Conservation (phyloP, 2,797 vertebrate genomes). For the Coranthus polyacanthus region DNA sequence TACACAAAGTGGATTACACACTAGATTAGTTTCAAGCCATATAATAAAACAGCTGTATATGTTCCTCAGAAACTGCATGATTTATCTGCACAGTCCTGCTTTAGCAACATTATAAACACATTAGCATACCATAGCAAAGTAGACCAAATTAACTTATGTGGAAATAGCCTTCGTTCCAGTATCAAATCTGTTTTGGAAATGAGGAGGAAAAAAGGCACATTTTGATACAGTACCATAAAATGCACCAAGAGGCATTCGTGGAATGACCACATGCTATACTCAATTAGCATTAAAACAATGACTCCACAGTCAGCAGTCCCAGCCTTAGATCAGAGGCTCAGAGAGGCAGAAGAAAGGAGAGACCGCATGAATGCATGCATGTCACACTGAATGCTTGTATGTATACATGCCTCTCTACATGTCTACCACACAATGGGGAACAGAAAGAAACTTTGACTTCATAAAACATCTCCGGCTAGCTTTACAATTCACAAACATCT, state of each 20-base stretch:
- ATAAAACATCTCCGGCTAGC: too few relatives aligned
- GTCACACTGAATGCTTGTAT: slow-evolving; percentile 18
- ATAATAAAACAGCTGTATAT: slow-evolving; percentile 26
- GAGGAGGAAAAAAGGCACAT: slow-evolving; percentile 36
- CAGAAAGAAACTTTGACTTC: slow-evolving; percentile 14
- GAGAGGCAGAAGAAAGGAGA: slow-evolving; percentile 30
- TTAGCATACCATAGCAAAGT: slow-evolving; percentile 51
- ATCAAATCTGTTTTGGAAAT: slow-evolving; percentile 71
- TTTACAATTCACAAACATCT: too few relatives aligned
- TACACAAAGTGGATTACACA: slow-evolving; percentile 11
- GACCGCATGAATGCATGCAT: slow-evolving; percentile 13
- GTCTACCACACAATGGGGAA: slow-evolving; percentile 20
- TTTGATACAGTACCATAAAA: slow-evolving; percentile 65
- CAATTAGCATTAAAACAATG: slow-evolving; percentile 81
- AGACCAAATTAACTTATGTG: slow-evolving; percentile 36
- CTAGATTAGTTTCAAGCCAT: not conserved
- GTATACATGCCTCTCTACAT: slow-evolving; percentile 7
- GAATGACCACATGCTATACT: slow-evolving; percentile 74
- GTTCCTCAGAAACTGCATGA: slow-evolving; percentile 32
- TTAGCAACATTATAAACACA: slow-evolving; percentile 46
- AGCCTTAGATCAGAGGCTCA: slow-evolving; percentile 47
- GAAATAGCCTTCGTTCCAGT: slow-evolving; percentile 45
- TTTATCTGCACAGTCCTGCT: slow-evolving; percentile 29
- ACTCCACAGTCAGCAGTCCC: slow-evolving; percentile 64
- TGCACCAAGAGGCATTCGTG: slow-evolving; percentile 61